Conservation (phyloP, 2,113 vertebrate genomes). For the Chloroceryle aenea region DNA sequence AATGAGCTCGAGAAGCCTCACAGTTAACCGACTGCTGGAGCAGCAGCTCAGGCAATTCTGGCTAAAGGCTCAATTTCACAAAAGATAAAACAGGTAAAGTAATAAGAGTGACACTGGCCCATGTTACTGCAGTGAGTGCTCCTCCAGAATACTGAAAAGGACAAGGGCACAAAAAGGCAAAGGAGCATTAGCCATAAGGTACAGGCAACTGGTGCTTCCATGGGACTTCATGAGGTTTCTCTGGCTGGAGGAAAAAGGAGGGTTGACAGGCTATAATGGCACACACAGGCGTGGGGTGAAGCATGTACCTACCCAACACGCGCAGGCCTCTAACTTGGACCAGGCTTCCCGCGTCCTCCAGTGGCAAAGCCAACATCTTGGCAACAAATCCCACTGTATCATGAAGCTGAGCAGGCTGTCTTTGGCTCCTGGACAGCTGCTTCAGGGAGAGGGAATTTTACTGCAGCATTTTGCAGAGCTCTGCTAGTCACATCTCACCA, state of each 20-base stretch:
- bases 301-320: background rate
- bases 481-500: background rate
- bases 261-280: rapidly evolving
- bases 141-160: constrained; percentile 72
- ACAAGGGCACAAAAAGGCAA: constrained; percentile 31
- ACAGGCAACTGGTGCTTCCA: background rate
- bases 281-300: rapidly evolving
- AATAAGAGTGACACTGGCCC: constrained; percentile 73
- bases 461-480: background rate
- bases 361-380: background rate
- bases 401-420: rapidly evolving
- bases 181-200: background rate
- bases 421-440: background rate
- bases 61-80: constrained; percentile 79
- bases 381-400: background rate
- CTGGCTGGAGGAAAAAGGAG: background rate
- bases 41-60: constrained; percentile 75
- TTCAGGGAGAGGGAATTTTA: background rate
- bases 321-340: background rate
- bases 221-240: background rate
- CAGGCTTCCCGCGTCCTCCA: background rate
- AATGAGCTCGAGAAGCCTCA: constrained; percentile 76
- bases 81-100: constrained; percentile 82
- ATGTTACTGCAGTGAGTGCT: constrained; percentile 57
- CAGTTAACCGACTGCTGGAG: constrained; percentile 76